These are phyloP conservation scores for Lycocerus yunnanus DNA, from an alignment of 2,888 invertebrate genomes.

Conservation along the genomic window DNA sequence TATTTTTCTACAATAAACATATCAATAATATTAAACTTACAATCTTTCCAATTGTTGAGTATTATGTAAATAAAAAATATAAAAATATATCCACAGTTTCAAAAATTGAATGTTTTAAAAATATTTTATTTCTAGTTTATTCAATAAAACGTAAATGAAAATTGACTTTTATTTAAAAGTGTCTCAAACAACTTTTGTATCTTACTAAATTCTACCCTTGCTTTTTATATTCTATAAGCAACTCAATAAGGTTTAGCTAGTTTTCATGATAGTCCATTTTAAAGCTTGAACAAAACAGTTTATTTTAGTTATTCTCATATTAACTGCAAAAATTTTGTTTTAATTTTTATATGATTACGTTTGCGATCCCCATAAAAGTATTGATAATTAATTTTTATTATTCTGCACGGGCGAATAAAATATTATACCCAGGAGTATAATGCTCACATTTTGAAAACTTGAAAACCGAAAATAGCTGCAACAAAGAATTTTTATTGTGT, in stretches of 20 bases:
- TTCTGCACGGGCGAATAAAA: not conserved
- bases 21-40: not conserved
- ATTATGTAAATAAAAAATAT: not conserved
- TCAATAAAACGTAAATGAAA: not conserved
- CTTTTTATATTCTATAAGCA: not conserved
- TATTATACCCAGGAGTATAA: not conserved
- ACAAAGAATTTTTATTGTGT: not conserved
- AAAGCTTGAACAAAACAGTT: not conserved
- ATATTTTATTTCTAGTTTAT: not conserved
- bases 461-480: not conserved
- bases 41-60: not conserved
- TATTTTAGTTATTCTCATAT: not conserved
- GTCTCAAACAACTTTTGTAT: not conserved
- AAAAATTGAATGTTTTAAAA: not conserved
- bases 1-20: constrained; percentile 5
- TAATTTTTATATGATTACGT: no score
- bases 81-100: not conserved
- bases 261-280: not conserved
- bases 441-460: not conserved
- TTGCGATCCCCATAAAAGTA: not conserved
- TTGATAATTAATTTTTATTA: not conserved
- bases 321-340: no score
- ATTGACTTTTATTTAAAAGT: not conserved
- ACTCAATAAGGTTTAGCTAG: not conserved
- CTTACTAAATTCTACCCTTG: not conserved